Evolutionary conservation across 2,797 vertebrate species (phyloP), one percentile per base, ranked within the genome.

Genomic region (Argya squamiceps): DNA sequence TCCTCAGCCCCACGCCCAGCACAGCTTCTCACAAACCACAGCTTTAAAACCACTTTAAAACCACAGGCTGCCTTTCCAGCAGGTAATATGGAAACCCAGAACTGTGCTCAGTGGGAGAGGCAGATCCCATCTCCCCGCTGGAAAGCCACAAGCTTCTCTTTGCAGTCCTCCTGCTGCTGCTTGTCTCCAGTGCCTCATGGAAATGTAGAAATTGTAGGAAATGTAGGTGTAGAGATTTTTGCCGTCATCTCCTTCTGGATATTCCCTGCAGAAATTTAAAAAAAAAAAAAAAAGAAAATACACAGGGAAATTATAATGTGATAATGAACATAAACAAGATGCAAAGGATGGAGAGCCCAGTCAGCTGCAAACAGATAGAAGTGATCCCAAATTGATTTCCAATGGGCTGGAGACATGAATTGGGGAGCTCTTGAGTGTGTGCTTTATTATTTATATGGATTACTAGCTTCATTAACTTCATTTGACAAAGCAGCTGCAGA

Each of bases 311-410:
- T 89, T 58, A 82, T 16, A 47, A 15, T 8, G 14, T 47, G 34
- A n/a, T 58, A 55, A 91, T 85, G 60, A 78, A 63, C 37, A 73
- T 52, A 49, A 93, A 84, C 10, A 84, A 83, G 59, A 67, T 67
- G 32, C 44, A 70, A 81, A 80, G 22, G 65, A 27, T 13, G 14
- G 63, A 90, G 46, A 89, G 46, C 39, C 12, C 64, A 53, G 60
- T 59, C 81, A 77, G 37, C 17, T 89, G 37, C 46, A 89, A 76
- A 75, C 3, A 82, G 71, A 53, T 29, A 90, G 24, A 39, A 65
- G 13, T 47, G 71, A 73, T 92, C 22, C 39, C 39, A 85, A 52
- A 84, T 44, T 92, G 65, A 68, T 91, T 93, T 91, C 76, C 69
- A 85, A 1, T 2, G 3, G 37, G 24, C 43, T 55, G 29, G 39